Evolutionary conservation across 2,113 vertebrate species (phyloP).

Genomic region (Nansenia antarctica): DNA sequence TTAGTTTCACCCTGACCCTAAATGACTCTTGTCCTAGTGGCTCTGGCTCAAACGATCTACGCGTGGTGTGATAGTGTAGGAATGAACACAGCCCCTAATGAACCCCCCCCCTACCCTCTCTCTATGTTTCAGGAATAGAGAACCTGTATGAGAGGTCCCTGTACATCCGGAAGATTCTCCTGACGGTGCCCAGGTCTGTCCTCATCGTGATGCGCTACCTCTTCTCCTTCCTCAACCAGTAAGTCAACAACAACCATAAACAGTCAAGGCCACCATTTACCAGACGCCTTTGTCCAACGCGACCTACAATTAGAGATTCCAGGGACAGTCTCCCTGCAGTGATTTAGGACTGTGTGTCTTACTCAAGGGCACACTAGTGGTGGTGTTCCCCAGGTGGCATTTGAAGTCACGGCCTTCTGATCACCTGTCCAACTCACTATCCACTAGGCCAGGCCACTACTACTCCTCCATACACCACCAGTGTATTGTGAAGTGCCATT

Average conservation of each 20-base stretch:
- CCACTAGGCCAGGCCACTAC: not conserved
- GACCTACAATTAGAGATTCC: too few species aligned
- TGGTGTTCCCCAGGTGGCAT: too few species aligned
- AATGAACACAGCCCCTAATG: not conserved
- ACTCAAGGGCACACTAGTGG: too few species aligned
- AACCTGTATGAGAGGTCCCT: slow-evolving; percentile 96
- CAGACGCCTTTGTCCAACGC: not conserved
- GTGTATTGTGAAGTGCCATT: too few species aligned
- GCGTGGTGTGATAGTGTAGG: not conserved
- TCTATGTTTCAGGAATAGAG: slow-evolving; percentile 84
- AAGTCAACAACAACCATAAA: slow-evolving; percentile 66
- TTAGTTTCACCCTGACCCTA: not conserved
- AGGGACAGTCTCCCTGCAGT: too few species aligned
- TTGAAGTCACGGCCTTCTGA: too few species aligned
- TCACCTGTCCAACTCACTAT: too few species aligned
- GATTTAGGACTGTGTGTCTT: not conserved
- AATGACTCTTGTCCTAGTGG: not conserved
- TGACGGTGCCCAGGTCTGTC: slow-evolving; percentile 92
- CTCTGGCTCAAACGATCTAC: not conserved
- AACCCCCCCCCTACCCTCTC: not conserved
- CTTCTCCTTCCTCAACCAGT: slow-evolving; percentile 99
- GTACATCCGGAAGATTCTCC: slow-evolving; percentile 93
- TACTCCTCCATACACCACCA: too few species aligned
- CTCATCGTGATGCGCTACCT: slow-evolving; percentile 98
- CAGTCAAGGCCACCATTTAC: not conserved